Conservation (phyloP, 2,888 invertebrate genomes). For the Cyaniris semiargus region DNA sequence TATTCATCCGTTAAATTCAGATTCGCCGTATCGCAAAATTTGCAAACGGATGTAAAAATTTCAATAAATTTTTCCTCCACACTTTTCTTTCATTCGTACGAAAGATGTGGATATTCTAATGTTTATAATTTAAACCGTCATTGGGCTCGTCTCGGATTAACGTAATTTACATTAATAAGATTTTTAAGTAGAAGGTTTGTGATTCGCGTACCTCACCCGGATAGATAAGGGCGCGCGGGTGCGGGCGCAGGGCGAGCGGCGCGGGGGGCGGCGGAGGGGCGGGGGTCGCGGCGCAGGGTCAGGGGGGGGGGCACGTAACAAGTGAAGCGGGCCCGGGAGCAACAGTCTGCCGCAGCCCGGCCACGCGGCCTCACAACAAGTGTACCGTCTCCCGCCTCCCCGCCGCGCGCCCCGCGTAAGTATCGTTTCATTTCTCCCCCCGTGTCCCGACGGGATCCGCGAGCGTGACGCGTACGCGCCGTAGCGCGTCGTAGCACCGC, state of each 20-base stretch:
- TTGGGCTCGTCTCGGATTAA: constrained; percentile 30
- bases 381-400: constrained; percentile 49
- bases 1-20: constrained; percentile 1
- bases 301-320: constrained; percentile 76
- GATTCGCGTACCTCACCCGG: constrained; percentile 48
- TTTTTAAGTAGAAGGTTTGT: constrained; percentile 44
- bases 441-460: constrained; percentile 45
- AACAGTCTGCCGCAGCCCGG: constrained; percentile 80
- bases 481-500: background rate
- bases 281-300: constrained; percentile 51
- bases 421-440: constrained; percentile 60
- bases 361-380: constrained; percentile 73
- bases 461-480: constrained; percentile 39
- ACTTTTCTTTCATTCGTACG: background rate
- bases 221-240: constrained; percentile 67
- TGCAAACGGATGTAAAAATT: background rate
- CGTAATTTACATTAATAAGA: constrained; percentile 36
- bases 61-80: background rate
- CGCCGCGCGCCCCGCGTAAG: constrained; percentile 59
- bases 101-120: background rate
- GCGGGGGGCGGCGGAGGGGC: constrained; percentile 50
- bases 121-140: constrained; percentile 24
- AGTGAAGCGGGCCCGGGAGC: constrained; percentile 79
- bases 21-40: background rate
- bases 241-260: constrained; percentile 64